Percentiles rank a stretch among this genome's conserved stretches.
Conservation (phyloP, 2,113 vertebrate genomes). For the Laticauda colubrina region DNA sequence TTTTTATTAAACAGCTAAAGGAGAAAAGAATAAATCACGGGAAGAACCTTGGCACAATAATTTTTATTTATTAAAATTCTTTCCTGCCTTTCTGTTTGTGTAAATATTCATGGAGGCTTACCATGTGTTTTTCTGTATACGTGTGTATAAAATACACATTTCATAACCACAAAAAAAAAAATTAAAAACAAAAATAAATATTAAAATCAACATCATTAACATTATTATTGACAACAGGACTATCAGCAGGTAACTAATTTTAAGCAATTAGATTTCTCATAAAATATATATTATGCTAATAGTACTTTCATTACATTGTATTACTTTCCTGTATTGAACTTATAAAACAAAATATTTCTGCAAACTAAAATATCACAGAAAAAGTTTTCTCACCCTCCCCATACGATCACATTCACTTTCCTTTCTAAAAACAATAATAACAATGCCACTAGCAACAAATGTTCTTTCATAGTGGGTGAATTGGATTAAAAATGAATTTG, state of each 20-base stretch:
- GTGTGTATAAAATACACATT: background rate
- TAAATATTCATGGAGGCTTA: background rate
- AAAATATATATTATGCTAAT: background rate
- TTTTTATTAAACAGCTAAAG: background rate
- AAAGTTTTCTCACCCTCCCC: background rate
- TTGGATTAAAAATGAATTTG: constrained; percentile 4
- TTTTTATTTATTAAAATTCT: background rate
- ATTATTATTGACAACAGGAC: background rate
- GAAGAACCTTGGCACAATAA: background rate
- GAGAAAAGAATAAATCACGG: background rate
- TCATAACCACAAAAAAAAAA: background rate
- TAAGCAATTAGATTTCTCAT: background rate
- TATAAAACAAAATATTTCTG: background rate
- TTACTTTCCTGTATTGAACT: background rate
- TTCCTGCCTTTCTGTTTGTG: background rate
- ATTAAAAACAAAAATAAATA: background rate
- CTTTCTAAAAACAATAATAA: background rate
- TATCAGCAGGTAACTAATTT: background rate
- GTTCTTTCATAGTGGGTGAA: background rate
- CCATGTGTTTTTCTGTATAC: background rate
- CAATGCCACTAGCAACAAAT: background rate
- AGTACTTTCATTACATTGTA: background rate
- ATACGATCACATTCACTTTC: background rate
- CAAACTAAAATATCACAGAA: background rate
- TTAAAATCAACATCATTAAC: background rate